Conservation (phyloP, 1,140 invertebrate species). For the Stegodyphus mimosarum region DNA sequence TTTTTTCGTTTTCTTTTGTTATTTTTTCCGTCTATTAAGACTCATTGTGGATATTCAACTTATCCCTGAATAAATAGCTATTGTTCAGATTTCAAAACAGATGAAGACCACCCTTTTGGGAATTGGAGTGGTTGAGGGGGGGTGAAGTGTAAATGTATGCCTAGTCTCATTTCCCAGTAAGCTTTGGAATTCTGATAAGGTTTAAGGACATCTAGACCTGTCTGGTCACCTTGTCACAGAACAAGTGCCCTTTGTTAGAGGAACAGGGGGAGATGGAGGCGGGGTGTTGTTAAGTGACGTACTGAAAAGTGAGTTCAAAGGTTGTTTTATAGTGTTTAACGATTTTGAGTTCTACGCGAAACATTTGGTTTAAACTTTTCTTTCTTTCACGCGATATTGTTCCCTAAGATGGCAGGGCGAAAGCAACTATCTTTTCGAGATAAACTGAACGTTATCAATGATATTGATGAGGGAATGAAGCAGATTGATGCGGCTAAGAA, state of each 20-base stretch:
- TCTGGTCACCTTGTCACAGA: constrained; percentile 1
- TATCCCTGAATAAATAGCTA: constrained; percentile 2
- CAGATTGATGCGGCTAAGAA: not conserved
- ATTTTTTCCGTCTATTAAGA: not conserved
- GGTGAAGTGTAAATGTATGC: constrained; percentile 2
- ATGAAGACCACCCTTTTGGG: not conserved
- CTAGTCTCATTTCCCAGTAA: constrained; percentile 1
- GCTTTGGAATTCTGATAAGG: constrained; percentile 2
- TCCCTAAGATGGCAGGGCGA: too few species aligned
- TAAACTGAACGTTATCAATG: not conserved
- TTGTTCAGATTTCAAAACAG: constrained; percentile 2
- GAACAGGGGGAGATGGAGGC: not conserved
- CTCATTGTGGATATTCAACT: not conserved
- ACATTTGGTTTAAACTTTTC: too few species aligned
- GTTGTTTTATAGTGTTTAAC: too few species aligned
- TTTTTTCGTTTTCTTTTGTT: too few species aligned
- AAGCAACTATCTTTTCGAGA: too few species aligned
- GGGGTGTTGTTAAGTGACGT: not conserved
- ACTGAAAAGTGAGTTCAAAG: too few species aligned
- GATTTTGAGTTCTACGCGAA: too few species aligned
- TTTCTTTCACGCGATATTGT: too few species aligned
- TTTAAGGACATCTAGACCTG: constrained; percentile 1
- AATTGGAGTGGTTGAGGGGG: not conserved
- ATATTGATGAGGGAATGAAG: not conserved
- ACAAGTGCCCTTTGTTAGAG: constrained; percentile 2